A percentile compares a stretch with the other conserved stretches of the same genome.
Evolutionary conservation across 2,888 invertebrate genomes (phyloP).

Genomic region (Eudemis profundana): DNA sequence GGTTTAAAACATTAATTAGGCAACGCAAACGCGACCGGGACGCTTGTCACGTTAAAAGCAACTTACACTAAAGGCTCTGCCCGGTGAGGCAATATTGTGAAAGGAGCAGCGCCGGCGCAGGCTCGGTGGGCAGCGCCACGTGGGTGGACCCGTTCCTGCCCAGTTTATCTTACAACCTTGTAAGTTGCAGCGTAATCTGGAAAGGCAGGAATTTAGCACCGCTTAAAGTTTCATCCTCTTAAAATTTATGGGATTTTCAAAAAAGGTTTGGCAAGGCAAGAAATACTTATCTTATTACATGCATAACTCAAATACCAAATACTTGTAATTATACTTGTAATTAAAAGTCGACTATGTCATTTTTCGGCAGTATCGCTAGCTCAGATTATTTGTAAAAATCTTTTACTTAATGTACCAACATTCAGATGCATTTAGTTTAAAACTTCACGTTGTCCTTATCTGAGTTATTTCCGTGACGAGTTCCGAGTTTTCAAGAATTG

Average conservation of each 20-base stretch:
- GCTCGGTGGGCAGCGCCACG: constrained; percentile 31
- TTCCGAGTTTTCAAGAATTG: neutral
- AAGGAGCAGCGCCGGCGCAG: constrained; percentile 8
- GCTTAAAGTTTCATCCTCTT: neutral
- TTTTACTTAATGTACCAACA: too few species aligned
- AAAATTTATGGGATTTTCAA: too few species aligned
- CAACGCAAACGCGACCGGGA: too few species aligned
- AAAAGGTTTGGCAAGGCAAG: neutral
- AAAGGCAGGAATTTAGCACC: neutral
- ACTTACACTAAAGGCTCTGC: neutral
- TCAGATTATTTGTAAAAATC: too few species aligned
- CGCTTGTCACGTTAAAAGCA: neutral
- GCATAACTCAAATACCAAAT: too few species aligned
- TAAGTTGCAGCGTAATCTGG: constrained; percentile 8
- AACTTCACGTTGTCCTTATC: neutral
- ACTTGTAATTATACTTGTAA: too few species aligned
- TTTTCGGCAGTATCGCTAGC: too few species aligned
- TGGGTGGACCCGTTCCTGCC: constrained; percentile 36
- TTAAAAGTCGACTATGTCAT: too few species aligned
- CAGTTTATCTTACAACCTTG: constrained; percentile 15
- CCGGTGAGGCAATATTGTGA: constrained; percentile 24
- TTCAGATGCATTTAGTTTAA: too few species aligned
- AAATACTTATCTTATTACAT: too few species aligned
- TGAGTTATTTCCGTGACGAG: neutral
- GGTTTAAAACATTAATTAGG: too few species aligned